A percentile compares a stretch with the other conserved stretches of the same genome.
Evolutionary conservation across 2,888 invertebrate species (phyloP).

Genomic region (Ophion obscuratus): DNA sequence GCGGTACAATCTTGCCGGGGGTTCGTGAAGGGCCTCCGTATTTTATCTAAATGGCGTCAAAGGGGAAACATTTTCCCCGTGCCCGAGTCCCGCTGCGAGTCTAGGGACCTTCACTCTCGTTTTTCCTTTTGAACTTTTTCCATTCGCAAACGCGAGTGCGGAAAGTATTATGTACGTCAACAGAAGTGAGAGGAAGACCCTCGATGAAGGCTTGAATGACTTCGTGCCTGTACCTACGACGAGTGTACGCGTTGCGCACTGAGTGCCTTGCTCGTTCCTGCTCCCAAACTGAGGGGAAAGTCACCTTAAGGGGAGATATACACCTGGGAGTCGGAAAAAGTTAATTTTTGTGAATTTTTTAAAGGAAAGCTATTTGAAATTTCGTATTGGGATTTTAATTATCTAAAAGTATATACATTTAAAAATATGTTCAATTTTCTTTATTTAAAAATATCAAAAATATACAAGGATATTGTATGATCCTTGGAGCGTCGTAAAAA

Average conservation of each 20-base stretch:
- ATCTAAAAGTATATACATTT: too few relatives aligned
- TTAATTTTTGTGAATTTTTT: too few relatives aligned
- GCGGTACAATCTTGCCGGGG: conserved; percentile 69
- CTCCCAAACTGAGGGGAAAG: neutral
- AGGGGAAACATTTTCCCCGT: conserved; percentile 72
- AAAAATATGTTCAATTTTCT: too few relatives aligned
- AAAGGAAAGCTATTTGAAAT: too few relatives aligned
- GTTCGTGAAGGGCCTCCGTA: conserved; percentile 74
- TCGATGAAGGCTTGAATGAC: conserved; percentile 49
- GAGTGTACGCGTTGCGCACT: conserved; percentile 26
- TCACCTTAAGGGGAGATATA: too few relatives aligned
- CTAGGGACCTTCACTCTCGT: conserved; percentile 66
- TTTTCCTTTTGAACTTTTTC: conserved; percentile 41
- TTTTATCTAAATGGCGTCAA: conserved; percentile 82
- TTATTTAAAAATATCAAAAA: too few relatives aligned
- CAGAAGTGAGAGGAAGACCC: conserved; percentile 32
- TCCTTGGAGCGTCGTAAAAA: too few relatives aligned
- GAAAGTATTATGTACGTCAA: conserved; percentile 20
- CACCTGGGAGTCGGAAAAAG: too few relatives aligned
- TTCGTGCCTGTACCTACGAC: conserved; percentile 29
- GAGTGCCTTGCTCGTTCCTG: conserved; percentile 2
- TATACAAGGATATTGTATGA: too few relatives aligned
- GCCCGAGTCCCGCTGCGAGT: conserved; percentile 70
- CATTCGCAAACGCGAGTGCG: conserved; percentile 40
- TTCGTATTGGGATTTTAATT: too few relatives aligned